Percentiles rank a stretch among this genome's conserved stretches.
Evolutionary conservation across 2,888 invertebrate species (phyloP).

Genomic region (Argyresthia albistria): DNA sequence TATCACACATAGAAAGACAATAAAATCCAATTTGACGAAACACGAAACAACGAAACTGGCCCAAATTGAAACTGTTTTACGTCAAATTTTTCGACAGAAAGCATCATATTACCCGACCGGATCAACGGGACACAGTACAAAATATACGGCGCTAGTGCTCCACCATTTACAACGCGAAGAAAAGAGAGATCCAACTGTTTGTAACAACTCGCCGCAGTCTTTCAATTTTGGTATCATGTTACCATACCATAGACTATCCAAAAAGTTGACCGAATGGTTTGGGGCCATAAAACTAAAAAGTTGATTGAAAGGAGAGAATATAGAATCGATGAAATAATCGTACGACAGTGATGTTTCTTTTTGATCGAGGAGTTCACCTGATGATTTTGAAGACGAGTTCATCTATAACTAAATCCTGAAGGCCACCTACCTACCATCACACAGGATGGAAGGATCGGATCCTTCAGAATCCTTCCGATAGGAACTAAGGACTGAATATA

Average conservation of each 20-base stretch:
- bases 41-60: slow-evolving; percentile 43
- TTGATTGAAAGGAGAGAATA: not conserved
- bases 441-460: too few relatives aligned
- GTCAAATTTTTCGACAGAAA: slow-evolving; percentile 52
- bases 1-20: slow-evolving; percentile 56
- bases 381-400: too few relatives aligned
- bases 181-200: slow-evolving; percentile 26
- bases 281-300: too few relatives aligned
- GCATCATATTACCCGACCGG: slow-evolving; percentile 35
- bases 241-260: slow-evolving; percentile 36
- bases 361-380: too few relatives aligned
- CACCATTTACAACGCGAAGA: slow-evolving; percentile 7
- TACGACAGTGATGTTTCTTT: too few relatives aligned
- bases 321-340: not conserved
- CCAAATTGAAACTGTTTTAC: slow-evolving; percentile 56
- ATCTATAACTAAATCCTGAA: too few relatives aligned
- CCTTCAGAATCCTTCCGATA: too few relatives aligned
- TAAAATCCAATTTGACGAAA: slow-evolving; percentile 29
- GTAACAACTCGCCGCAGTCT: not conserved
- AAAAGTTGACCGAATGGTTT: slow-evolving; percentile 1
- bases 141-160: slow-evolving; percentile 17
- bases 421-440: too few relatives aligned
- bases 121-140: slow-evolving; percentile 5
- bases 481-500: too few relatives aligned
- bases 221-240: not conserved